Evolutionary conservation across 2,888 invertebrate genomes (phyloP), one percentile per base, ranked within the genome.

Genomic region (Abrostola tripartita): DNA sequence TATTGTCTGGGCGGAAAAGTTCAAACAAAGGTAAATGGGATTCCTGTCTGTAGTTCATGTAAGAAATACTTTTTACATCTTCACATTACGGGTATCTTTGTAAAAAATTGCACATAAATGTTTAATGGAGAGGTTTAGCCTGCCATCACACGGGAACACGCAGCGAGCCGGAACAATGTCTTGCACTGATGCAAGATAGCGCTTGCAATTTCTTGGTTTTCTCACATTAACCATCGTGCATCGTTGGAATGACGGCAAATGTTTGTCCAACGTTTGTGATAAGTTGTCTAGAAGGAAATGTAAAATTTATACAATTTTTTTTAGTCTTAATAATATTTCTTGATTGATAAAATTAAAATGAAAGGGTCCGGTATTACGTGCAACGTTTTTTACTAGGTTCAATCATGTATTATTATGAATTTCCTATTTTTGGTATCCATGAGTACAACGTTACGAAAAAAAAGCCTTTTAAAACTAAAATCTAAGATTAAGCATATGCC

Each of bases 91-190:
- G 12, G 35, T 52, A 51, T 67, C 52, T 50, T 58, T 37, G 42
- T 35, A 55, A 78, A 65, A 69, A 79, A 71, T 56, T 65, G 65
- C 49, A 63, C 62, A 75, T 78, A 78, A 67, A 76, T 70, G 61
- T 68, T 70, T 68, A 74, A 79, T 70, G 56, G 37, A 49, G 62
- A 58, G 56, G 65, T 61, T 65, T 54, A 58, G 65, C n/a, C 6
- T 41, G 77, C 71, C 24, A 24, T 82, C 81, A 81, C 81, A 82
- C 82, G 81, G 84, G 81, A 82, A 82, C 53, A 57, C 40, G 24
- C 75, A 63, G 41, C 79, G 37, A 74, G 81, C 75, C 81, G 71
- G 74, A 67, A 79, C 77, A 83, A 74, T 71, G 76, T 65, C 56
- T 60, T 44, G 57, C 49, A 44, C 38, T 14, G 65, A 79, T 81